Evolutionary conservation across 2,797 vertebrate species (phyloP).

Genomic region (Tolypeutes matacus): DNA sequence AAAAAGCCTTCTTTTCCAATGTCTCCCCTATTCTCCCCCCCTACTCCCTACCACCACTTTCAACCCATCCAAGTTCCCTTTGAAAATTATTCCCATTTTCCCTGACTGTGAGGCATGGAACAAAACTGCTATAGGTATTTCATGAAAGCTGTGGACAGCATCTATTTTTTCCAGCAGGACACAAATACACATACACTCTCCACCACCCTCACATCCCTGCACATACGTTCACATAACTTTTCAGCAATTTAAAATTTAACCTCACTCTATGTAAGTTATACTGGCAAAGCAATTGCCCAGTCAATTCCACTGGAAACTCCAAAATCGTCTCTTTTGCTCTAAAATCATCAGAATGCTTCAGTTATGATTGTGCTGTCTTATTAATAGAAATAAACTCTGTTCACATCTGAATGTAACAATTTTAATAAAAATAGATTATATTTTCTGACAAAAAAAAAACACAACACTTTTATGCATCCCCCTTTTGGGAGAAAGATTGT

Average conservation of each 20-base stretch:
- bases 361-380: background rate
- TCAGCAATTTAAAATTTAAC: background rate
- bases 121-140: background rate
- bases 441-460: slow-evolving; percentile 6
- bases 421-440: slow-evolving; percentile 25
- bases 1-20: background rate
- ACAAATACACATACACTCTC: background rate
- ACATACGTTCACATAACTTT: background rate
- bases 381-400: background rate
- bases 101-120: background rate
- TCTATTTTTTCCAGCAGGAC: background rate
- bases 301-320: background rate
- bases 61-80: background rate
- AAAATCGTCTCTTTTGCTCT: background rate
- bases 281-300: background rate
- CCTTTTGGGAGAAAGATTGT: background rate
- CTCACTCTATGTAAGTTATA: background rate
- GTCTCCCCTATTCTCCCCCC: background rate
- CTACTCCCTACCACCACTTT: background rate
- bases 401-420: background rate
- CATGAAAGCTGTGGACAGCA: background rate
- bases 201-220: rapidly evolving
- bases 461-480: background rate
- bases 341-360: background rate
- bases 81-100: background rate